Evolutionary conservation across 2,797 vertebrate genomes (phyloP), one percentile per base, ranked within the genome.

Genomic region (Karalla daura): DNA sequence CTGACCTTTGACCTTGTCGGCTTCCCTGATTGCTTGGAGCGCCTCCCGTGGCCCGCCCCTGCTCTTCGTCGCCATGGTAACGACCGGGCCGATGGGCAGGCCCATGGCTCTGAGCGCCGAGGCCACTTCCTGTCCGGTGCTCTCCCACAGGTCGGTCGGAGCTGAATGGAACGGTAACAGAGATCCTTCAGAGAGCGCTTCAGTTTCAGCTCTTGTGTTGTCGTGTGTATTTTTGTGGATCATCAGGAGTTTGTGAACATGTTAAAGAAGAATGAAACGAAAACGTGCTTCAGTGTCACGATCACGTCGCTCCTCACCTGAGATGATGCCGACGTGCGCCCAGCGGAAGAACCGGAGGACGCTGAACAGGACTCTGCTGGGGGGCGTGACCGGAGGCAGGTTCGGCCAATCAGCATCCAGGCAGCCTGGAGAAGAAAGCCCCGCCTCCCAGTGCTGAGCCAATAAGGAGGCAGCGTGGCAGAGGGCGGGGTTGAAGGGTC

Each of bases 281-380:
- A n/a, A n/a, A n/a, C n/a, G n/a, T n/a, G n/a, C n/a, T n/a, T n/a
- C n/a, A n/a, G n/a, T n/a, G n/a, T n/a, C 28, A 9, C 28, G 5
- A 30, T 30, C 5, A 30, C 28, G 5, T 30, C 28, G 10, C 28
- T 30, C 28, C 28, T 78, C 28, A 88, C 86, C 86, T 72, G 92
- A 90, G 35, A 97, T 24, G n/a, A 97, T 39, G 0, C 89, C 93
- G 4, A 95, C 89, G 0, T 95, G 94, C 0, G 96, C 96, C 96
- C 96, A 97, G 2, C 81, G 90, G 54, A 97, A 97, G 2, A 87
- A 93, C 0, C 90, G 52, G 0, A 97, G 81, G 0, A 96, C 81
- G 0, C 80, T 44, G 18, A 95, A 95, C 2, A 97, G 85, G 1
- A 95, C 90, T 0, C 55, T 83, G 0, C 74, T 86, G 0, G 95